Conservation (phyloP, 92 coral and sea anemone species). For the Epizoanthus fatuus region DNA sequence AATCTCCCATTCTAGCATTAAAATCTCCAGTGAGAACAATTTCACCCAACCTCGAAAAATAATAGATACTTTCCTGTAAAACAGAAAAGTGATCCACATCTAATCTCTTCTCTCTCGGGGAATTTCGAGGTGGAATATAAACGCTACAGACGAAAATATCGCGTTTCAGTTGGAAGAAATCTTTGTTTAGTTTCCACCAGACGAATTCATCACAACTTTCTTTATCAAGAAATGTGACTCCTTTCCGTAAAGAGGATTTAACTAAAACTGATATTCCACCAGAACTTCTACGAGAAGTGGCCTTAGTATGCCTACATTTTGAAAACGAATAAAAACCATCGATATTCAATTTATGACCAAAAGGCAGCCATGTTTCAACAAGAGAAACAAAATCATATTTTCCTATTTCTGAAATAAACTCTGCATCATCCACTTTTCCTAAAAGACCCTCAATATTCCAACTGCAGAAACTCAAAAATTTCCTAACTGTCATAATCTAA, state of each 20-base stretch:
- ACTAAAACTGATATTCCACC: constrained; percentile 48
- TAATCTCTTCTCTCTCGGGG: neutral
- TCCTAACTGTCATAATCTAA: neutral
- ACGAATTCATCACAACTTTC: constrained; percentile 43
- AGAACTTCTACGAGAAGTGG: constrained; percentile 29
- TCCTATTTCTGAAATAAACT: constrained; percentile 30
- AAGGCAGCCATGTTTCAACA: constrained; percentile 41
- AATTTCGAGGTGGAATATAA: constrained; percentile 13
- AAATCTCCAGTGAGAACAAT: constrained; percentile 36
- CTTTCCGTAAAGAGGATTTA: constrained; percentile 24
- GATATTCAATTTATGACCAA: neutral
- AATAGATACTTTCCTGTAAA: neutral
- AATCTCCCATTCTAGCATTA: constrained; percentile 37
- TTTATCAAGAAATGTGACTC: constrained; percentile 13
- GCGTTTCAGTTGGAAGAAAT: constrained; percentile 3
- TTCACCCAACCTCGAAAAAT: constrained; percentile 12
- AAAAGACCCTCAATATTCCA: constrained; percentile 54
- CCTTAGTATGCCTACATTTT: constrained; percentile 17
- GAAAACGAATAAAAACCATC: constrained; percentile 57
- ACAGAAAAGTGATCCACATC: neutral
- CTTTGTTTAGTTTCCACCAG: constrained; percentile 42
- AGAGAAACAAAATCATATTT: constrained; percentile 33
- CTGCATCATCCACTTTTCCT: constrained; percentile 33
- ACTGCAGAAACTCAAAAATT: constrained; percentile 22
- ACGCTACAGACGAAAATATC: constrained; percentile 45